Conservation (phyloP, 2,113 vertebrate species). For the Geococcyx californianus region DNA sequence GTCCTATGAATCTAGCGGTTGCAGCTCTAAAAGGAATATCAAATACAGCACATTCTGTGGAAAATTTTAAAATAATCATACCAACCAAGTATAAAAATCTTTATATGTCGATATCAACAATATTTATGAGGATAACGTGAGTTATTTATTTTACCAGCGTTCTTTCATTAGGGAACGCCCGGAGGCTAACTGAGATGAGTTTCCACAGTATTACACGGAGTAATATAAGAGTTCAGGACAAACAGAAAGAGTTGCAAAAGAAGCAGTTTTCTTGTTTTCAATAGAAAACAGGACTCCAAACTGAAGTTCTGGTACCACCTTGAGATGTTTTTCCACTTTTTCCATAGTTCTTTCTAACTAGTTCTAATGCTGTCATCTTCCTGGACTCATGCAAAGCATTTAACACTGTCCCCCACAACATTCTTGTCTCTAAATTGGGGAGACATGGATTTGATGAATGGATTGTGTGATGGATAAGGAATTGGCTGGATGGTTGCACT, state of each 20-base stretch:
- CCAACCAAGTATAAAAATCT: neutral
- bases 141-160: neutral
- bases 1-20: neutral
- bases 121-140: neutral
- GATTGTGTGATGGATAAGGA: too few relatives aligned
- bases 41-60: neutral
- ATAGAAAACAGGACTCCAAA: neutral
- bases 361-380: too few relatives aligned
- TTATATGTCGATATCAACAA: neutral
- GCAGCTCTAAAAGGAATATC: neutral
- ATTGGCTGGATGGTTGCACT: too few relatives aligned
- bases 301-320: neutral
- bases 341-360: too few relatives aligned
- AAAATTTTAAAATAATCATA: slow-evolving; percentile 1
- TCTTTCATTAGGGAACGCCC: neutral
- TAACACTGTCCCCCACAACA: too few relatives aligned
- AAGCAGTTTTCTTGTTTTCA: neutral
- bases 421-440: too few relatives aligned
- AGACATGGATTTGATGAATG: too few relatives aligned
- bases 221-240: neutral
- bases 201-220: neutral
- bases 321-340: neutral
- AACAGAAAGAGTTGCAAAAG: neutral
- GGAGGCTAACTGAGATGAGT: neutral
- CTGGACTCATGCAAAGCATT: too few relatives aligned